Evolutionary conservation across 2,888 invertebrate species (phyloP).

Genomic region (Diarsia brunnea): DNA sequence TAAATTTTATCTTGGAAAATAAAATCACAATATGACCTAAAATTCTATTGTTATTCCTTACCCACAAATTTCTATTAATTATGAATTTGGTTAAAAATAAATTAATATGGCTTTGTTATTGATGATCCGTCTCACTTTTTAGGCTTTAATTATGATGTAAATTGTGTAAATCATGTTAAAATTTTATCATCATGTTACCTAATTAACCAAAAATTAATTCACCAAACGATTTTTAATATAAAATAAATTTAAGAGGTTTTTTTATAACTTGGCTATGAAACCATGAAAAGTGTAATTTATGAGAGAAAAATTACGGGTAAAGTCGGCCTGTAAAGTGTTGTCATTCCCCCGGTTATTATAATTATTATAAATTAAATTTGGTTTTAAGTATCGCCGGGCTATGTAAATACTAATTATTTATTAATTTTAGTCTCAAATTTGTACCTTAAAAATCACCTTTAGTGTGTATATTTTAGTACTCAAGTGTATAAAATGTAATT

Average conservation of each 20-base stretch:
- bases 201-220: conserved; percentile 57
- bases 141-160: not conserved
- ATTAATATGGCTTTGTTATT: not conserved
- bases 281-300: not conserved
- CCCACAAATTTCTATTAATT: not conserved
- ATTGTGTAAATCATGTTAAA: conserved; percentile 3
- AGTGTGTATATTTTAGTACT: conserved; percentile 64
- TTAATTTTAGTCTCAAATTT: conserved; percentile 33
- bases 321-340: conserved; percentile 12
- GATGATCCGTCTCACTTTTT: not conserved
- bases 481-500: conserved; percentile 58
- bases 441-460: conserved; percentile 41
- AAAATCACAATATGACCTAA: not conserved
- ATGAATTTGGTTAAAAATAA: too few relatives aligned
- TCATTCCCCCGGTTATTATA: conserved; percentile 10
- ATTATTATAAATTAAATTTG: not conserved
- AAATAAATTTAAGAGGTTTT: not conserved
- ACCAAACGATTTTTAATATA: conserved; percentile 25
- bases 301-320: not conserved
- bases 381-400: not conserved
- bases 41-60: not conserved
- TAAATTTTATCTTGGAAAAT: conserved; percentile 3
- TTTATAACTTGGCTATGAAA: not conserved
- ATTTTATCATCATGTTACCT: conserved; percentile 31
- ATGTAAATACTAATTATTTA: conserved; percentile 33